Conservation (phyloP, 2,797 vertebrate genomes). For the Lateolabrax maculatus region DNA sequence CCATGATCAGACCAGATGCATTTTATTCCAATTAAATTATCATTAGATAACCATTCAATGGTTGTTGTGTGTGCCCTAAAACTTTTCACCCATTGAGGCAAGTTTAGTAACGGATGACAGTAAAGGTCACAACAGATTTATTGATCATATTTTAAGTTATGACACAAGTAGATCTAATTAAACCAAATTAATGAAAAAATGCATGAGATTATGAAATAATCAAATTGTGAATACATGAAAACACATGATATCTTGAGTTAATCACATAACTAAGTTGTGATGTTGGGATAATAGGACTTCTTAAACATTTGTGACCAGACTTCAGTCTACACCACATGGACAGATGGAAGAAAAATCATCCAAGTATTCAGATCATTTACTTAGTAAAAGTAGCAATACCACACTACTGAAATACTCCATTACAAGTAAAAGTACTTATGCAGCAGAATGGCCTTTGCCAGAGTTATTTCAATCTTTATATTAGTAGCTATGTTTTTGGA, state of each 20-base stretch:
- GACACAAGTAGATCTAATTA: not conserved
- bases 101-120: not conserved
- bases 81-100: not conserved
- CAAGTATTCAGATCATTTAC: not conserved
- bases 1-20: not conserved
- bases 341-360: not conserved
- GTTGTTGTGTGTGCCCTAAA: not conserved
- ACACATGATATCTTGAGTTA: not conserved
- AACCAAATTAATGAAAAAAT: not conserved
- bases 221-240: not conserved
- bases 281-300: not conserved
- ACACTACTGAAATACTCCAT: not conserved
- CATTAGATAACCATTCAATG: not conserved
- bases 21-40: not conserved
- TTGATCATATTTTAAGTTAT: not conserved
- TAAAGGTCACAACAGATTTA: not conserved
- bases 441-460: not conserved
- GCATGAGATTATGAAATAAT: not conserved
- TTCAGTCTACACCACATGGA: not conserved
- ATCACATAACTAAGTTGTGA: not conserved
- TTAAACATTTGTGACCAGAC: slow-evolving; percentile 3
- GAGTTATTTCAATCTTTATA: not conserved
- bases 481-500: too few species aligned
- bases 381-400: not conserved
- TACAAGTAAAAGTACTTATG: not conserved